A percentile compares a stretch with the other conserved stretches of the same genome.
phyloP scores from a whole-genome alignment of 2,113 vertebrate species.

The Campylorhamphus procurvoides region DNA sequence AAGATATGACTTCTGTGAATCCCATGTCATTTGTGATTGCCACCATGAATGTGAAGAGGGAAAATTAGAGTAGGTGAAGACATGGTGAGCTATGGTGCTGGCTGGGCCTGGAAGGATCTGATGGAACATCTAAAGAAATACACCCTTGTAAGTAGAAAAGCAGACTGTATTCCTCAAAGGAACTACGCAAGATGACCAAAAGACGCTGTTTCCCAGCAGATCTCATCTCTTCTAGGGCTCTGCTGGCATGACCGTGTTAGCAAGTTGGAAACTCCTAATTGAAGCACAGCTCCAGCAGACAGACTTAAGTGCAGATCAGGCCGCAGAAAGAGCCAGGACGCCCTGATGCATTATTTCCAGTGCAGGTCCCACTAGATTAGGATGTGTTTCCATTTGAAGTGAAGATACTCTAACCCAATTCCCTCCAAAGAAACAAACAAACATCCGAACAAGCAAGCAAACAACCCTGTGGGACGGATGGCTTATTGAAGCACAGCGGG shows the following conservation, averaged over 20 bases:
- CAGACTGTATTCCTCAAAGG: not conserved
- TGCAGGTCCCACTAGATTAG: not conserved
- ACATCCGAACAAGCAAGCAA: not conserved
- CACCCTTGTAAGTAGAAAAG: not conserved
- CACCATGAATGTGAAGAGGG: not conserved
- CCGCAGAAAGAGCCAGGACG: not conserved
- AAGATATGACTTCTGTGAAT: not conserved
- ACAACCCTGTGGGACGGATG: not conserved
- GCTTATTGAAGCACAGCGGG: not conserved
- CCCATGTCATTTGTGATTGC: not conserved
- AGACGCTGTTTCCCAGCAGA: conserved; percentile 21
- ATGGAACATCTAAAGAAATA: not conserved
- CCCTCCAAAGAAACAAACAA: conserved; percentile 39
- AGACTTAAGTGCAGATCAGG: not conserved
- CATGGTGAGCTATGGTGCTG: not conserved
- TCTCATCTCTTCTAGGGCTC: not conserved
- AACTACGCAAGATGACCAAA: not conserved
- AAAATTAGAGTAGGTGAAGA: not conserved
- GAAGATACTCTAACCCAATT: not conserved
- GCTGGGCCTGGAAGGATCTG: not conserved
- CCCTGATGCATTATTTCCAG: conserved; percentile 44
- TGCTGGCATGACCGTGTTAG: not conserved
- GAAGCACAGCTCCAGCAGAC: not conserved
- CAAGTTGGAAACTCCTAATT: conserved; percentile 16
- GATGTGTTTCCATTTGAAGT: conserved; percentile 36